Conservation (phyloP, 1,140 invertebrate genomes). For the Dryas iulia region DNA sequence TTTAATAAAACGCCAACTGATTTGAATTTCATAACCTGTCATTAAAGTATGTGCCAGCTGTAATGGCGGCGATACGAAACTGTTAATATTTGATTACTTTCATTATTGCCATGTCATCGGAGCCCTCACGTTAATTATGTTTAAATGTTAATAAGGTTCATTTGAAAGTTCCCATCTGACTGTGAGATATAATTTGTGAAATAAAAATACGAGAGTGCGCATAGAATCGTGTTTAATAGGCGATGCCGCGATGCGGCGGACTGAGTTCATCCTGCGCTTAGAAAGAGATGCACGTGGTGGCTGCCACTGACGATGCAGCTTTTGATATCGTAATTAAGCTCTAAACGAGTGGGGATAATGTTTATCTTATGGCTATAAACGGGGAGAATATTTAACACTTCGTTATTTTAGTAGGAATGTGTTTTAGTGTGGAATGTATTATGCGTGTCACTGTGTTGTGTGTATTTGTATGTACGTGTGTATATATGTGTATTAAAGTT, state of each 20-base stretch:
- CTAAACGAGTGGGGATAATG: conserved; percentile 51
- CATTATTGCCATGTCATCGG: conserved; percentile 48
- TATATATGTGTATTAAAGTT: too few relatives aligned
- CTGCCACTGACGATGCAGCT: conserved; percentile 52
- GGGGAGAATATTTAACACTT: conserved; percentile 14
- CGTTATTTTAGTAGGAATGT: not conserved
- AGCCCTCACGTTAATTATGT: conserved; percentile 42
- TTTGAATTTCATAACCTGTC: not conserved
- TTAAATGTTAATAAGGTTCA: conserved; percentile 45
- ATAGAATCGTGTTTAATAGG: conserved; percentile 78
- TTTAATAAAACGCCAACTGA: not conserved
- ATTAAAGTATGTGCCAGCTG: not conserved
- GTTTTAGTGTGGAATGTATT: not conserved
- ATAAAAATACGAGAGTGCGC: conserved; percentile 71
- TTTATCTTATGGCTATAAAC: conserved; percentile 49
- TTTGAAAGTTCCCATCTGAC: conserved; percentile 44
- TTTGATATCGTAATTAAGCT: conserved; percentile 77
- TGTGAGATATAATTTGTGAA: conserved; percentile 42
- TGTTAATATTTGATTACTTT: not conserved
- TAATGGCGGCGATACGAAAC: not conserved
- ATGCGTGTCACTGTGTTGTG: not conserved
- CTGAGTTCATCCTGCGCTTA: conserved; percentile 45
- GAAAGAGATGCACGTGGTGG: conserved; percentile 53
- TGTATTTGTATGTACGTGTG: too few relatives aligned
- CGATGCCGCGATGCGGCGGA: conserved; percentile 55